A percentile compares a stretch with the other conserved stretches of the same genome.
Evolutionary conservation across 2,113 vertebrate species (phyloP).

Genomic region (Ondatra zibethicus): DNA sequence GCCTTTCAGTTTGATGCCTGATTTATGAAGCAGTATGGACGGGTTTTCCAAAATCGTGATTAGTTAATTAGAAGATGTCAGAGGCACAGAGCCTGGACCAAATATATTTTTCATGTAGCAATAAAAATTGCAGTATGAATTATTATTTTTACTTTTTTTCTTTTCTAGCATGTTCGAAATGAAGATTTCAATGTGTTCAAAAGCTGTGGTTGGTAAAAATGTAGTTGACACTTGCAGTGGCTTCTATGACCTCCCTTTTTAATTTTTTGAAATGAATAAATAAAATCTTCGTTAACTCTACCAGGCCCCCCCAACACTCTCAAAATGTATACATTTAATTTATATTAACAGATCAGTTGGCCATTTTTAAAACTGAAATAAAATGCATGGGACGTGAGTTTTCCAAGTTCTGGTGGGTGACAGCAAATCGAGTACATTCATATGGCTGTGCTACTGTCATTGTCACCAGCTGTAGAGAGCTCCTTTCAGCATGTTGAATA

Average conservation of each 20-base stretch:
- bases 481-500: not conserved
- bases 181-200: not conserved
- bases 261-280: not conserved
- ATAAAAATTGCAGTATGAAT: not conserved
- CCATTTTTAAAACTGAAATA: not conserved
- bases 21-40: not conserved
- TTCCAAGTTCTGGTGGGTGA: not conserved
- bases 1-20: conserved; percentile 4
- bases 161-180: not conserved
- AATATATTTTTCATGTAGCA: not conserved
- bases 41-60: not conserved
- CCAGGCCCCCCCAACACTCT: not conserved
- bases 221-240: not conserved
- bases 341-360: not conserved
- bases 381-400: not conserved
- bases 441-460: too few relatives aligned
- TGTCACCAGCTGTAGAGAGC: too few relatives aligned
- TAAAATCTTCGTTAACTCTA: fast-evolving
- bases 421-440: not conserved
- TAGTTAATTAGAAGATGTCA: conserved; percentile 45
- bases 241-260: not conserved
- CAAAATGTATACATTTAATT: not conserved
- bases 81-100: not conserved
- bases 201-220: not conserved
- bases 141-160: not conserved